Conservation (phyloP, 1,140 invertebrate species). For the Drosophila orena region DNA sequence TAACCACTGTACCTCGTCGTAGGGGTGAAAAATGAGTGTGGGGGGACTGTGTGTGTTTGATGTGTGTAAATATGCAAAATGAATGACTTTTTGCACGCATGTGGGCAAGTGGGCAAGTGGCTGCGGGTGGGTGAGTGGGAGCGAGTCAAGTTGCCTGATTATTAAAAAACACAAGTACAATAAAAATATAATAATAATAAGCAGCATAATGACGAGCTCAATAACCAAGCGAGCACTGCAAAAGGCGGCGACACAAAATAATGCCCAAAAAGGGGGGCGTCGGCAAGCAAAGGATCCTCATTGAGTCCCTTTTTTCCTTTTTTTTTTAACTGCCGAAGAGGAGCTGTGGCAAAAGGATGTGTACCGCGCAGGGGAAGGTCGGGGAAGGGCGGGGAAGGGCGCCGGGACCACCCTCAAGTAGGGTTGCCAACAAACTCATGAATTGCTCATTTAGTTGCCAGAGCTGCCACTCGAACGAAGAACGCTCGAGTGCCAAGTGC, state of each 20-base stretch:
- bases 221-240: slow-evolving; percentile 46
- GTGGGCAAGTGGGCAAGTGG: slow-evolving; percentile 61
- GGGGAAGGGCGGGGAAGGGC: not conserved
- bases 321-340: not conserved
- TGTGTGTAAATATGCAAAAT: slow-evolving; percentile 55
- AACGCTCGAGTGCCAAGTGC: slow-evolving; percentile 49
- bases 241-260: slow-evolving; percentile 45
- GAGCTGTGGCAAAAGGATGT: slow-evolving; percentile 32
- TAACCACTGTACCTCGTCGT: not conserved
- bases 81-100: slow-evolving; percentile 69
- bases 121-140: not conserved
- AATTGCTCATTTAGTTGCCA: slow-evolving; percentile 79
- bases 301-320: slow-evolving; percentile 3
- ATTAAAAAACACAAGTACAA: slow-evolving; percentile 79
- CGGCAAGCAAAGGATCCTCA: slow-evolving; percentile 3
- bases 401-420: slow-evolving; percentile 53
- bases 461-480: slow-evolving; percentile 68
- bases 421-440: slow-evolving; percentile 78
- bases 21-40: not conserved
- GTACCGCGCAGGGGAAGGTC: slow-evolving; percentile 13
- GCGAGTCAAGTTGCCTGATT: slow-evolving; percentile 70
- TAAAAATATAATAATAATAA: slow-evolving; percentile 69
- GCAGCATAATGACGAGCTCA: slow-evolving; percentile 57
- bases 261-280: slow-evolving; percentile 4
- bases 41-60: slow-evolving; percentile 4